A percentile compares a stretch with the other conserved stretches of the same genome.
These are phyloP conservation scores for Sarcophaga caerulescens DNA, from an alignment of 2,888 invertebrate species.

Conservation along the genomic window DNA sequence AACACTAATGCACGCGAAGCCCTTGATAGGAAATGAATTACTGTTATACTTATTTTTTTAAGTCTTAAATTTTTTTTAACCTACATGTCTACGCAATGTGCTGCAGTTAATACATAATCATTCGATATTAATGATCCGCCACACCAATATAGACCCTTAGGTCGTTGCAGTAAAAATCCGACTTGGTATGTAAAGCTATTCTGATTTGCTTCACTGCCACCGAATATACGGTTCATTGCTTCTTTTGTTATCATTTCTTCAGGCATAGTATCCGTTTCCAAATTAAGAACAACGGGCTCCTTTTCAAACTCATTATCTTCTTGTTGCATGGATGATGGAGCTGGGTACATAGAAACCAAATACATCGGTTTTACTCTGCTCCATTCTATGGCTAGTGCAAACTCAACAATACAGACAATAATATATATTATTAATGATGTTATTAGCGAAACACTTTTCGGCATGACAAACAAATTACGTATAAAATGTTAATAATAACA, in stretches of 20 bases:
- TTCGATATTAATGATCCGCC: slow-evolving; percentile 79
- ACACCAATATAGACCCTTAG: slow-evolving; percentile 79
- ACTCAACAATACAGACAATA: slow-evolving; percentile 44
- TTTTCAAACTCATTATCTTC: slow-evolving; percentile 62
- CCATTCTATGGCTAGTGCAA: slow-evolving; percentile 75
- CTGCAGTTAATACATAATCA: slow-evolving; percentile 78
- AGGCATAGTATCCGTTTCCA: slow-evolving; percentile 76
- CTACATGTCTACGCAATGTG: slow-evolving; percentile 80
- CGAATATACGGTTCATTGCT: slow-evolving; percentile 80
- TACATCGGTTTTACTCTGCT: slow-evolving; percentile 79
- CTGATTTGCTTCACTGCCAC: slow-evolving; percentile 77
- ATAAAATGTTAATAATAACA: neutral
- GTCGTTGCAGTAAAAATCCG: slow-evolving; percentile 77
- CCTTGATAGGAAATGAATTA: slow-evolving; percentile 70
- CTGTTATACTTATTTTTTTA: slow-evolving; percentile 11
- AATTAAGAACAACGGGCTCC: slow-evolving; percentile 75
- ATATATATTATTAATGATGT: slow-evolving; percentile 47
- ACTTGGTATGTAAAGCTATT: slow-evolving; percentile 79
- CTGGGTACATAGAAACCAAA: slow-evolving; percentile 78
- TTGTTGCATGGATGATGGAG: slow-evolving; percentile 67
- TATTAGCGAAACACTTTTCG: slow-evolving; percentile 55
- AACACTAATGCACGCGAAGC: slow-evolving; percentile 78
- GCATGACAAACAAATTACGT: slow-evolving; percentile 48
- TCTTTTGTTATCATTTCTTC: slow-evolving; percentile 75
- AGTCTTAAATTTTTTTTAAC: slow-evolving; percentile 38